Conservation (phyloP, 2,797 vertebrate species). For the Trachops cirrhosus region DNA sequence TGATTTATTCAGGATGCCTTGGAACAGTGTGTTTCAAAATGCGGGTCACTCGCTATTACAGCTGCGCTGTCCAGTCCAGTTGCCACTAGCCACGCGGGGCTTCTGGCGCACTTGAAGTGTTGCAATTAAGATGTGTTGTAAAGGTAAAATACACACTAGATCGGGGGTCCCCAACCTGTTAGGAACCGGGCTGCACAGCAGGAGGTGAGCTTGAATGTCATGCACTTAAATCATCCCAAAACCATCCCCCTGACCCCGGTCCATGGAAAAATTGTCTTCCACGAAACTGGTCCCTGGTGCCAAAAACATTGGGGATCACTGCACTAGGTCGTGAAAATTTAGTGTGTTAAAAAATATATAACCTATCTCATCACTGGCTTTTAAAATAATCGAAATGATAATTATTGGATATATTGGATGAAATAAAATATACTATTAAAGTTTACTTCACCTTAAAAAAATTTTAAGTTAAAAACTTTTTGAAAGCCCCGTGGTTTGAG, state of each 20-base stretch:
- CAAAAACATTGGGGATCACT: background rate
- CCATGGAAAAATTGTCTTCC: background rate
- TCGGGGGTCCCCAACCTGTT: background rate
- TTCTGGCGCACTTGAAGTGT: rapidly evolving
- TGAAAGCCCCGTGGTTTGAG: background rate
- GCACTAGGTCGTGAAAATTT: background rate
- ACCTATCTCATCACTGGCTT: background rate
- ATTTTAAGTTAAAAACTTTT: background rate
- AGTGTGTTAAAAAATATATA: background rate
- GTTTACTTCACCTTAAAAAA: background rate
- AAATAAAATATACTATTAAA: background rate
- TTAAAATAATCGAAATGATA: background rate
- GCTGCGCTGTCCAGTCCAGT: no score
- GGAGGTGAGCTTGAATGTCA: background rate
- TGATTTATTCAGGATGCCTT: background rate
- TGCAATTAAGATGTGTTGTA: background rate
- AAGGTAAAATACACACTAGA: background rate
- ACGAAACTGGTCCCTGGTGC: background rate
- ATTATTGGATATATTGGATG: background rate
- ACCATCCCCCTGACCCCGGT: rapidly evolving
- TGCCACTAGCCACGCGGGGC: background rate
- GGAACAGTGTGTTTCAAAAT: background rate
- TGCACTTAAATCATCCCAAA: background rate
- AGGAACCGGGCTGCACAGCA: background rate
- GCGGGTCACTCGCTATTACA: background rate